These are phyloP conservation scores for Campaea margaritaria DNA, from an alignment of 2,888 invertebrate genomes.

Conservation along the genomic window DNA sequence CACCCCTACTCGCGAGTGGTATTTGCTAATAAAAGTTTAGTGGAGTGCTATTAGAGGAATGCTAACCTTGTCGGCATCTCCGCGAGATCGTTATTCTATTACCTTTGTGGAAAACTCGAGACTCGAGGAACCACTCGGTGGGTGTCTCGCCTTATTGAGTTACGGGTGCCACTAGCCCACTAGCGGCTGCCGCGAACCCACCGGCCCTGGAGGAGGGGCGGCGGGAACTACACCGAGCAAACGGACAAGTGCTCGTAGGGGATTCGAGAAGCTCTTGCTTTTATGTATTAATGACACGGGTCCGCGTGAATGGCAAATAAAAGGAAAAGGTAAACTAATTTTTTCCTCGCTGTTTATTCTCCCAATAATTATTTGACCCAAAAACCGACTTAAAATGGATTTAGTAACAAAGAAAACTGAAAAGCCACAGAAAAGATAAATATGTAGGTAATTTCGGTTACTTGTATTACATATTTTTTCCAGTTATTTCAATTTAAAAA, in stretches of 20 bases:
- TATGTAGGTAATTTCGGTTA: no score
- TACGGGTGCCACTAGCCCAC: not conserved
- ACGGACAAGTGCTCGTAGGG: not conserved
- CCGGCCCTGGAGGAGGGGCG: not conserved
- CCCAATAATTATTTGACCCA: no score
- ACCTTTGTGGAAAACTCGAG: constrained; percentile 11
- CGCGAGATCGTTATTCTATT: constrained; percentile 17
- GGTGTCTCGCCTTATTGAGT: constrained; percentile 13
- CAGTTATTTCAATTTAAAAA: no score
- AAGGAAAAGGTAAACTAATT: no score
- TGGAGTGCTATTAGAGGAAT: constrained; percentile 22
- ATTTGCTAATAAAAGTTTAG: constrained; percentile 26
- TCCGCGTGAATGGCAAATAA: no score
- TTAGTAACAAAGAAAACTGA: no score
- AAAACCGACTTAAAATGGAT: no score
- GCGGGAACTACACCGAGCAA: not conserved
- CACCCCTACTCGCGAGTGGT: constrained; percentile 13
- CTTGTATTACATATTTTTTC: no score
- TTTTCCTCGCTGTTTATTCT: no score
- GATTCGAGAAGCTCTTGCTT: no score
- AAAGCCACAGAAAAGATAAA: no score
- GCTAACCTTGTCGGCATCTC: constrained; percentile 15
- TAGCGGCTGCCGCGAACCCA: not conserved
- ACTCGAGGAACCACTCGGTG: constrained; percentile 15
- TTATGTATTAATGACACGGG: no score